These are phyloP conservation scores for Apomyelois bistriatella DNA, from an alignment of 2,888 invertebrate genomes.

Conservation along the genomic window DNA sequence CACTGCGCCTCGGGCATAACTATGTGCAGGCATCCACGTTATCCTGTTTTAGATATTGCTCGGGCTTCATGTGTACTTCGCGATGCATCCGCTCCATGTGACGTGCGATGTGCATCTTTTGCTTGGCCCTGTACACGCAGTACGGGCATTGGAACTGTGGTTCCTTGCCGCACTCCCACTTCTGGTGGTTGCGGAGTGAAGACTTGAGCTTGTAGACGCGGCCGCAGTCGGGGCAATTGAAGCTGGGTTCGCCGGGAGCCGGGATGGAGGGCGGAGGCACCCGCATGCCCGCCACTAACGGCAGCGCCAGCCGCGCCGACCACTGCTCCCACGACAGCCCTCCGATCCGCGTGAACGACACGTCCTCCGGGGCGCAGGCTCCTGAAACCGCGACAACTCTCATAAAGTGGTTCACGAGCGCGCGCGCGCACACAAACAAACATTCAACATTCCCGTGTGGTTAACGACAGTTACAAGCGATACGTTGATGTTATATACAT, in stretches of 20 bases:
- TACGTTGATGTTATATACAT: slow-evolving; percentile 56
- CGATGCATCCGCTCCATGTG: slow-evolving; percentile 92
- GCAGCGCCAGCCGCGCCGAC: slow-evolving; percentile 82
- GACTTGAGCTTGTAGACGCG: slow-evolving; percentile 93
- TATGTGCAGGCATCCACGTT: slow-evolving; percentile 77
- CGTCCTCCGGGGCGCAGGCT: slow-evolving; percentile 73
- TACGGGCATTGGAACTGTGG: slow-evolving; percentile 91
- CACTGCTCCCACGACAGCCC: slow-evolving; percentile 86
- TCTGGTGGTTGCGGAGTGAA: slow-evolving; percentile 89
- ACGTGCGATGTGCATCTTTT: slow-evolving; percentile 91
- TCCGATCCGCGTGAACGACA: slow-evolving; percentile 85
- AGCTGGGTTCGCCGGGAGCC: slow-evolving; percentile 77
- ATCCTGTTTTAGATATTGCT: slow-evolving; percentile 72
- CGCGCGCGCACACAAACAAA: slow-evolving; percentile 35
- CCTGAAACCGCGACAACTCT: slow-evolving; percentile 54
- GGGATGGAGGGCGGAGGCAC: slow-evolving; percentile 32
- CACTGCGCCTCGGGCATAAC: slow-evolving; percentile 19
- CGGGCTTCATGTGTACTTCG: slow-evolving; percentile 79
- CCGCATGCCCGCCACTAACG: slow-evolving; percentile 24
- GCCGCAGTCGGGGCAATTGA: slow-evolving; percentile 90
- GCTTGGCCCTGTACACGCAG: slow-evolving; percentile 91
- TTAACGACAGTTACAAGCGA: slow-evolving; percentile 67
- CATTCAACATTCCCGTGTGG: slow-evolving; percentile 62
- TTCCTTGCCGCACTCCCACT: slow-evolving; percentile 93
- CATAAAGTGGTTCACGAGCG: slow-evolving; percentile 30